Base-by-base conservation (phyloP, 2,797 vertebrate genomes). In the Cuculus canorus region DNA sequence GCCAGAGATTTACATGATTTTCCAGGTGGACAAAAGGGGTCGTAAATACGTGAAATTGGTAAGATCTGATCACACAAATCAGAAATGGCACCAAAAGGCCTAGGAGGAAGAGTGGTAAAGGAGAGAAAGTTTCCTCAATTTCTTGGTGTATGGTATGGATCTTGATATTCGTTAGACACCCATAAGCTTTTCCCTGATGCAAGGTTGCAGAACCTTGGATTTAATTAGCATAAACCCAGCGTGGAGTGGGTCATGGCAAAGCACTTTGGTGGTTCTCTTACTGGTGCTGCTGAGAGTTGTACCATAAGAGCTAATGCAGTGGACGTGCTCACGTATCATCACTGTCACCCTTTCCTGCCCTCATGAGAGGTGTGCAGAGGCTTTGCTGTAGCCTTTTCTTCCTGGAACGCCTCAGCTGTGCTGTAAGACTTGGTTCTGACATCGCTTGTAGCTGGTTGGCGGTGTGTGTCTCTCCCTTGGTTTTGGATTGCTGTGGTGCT, bases 61-160 rank as follows among this genome's bases (percentile, higher is more conserved):
- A 65, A 33, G 18, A n/a, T 64, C 45, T 45, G 15, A 82, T 90
- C 33, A 41, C 63, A 32, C 56, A 78, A 63, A 73, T 87, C n/a
- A 60, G 79, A 68, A 83, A 54, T 47, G 72, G 53, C 63, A 94
- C 63, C 37, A 47, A 41, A 90, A 94, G 60, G 86, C 90, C 63
- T 77, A 23, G 21, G 22, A 48, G 22, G 11, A 45, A 13, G 53
- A 53, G 23, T 22, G 56, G 45, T 35, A 47, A 69, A 69, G 63
- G 25, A 78, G 80, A 37, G 60, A 35, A 25, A 19, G 52, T 70
- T 39, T 52, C 53, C 56, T 64, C n/a, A 21, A 0, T 81, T 63
- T 56, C n/a, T 19, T 1, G 1, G 24, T 83, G 37, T 71, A 15
- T 63, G 22, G 24, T 84, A 10, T 21, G 69, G 64, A 32, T 72